These are phyloP conservation scores for Muscidifurax raptorellus DNA, from an alignment of 1,140 invertebrate species.

Conservation along the genomic window DNA sequence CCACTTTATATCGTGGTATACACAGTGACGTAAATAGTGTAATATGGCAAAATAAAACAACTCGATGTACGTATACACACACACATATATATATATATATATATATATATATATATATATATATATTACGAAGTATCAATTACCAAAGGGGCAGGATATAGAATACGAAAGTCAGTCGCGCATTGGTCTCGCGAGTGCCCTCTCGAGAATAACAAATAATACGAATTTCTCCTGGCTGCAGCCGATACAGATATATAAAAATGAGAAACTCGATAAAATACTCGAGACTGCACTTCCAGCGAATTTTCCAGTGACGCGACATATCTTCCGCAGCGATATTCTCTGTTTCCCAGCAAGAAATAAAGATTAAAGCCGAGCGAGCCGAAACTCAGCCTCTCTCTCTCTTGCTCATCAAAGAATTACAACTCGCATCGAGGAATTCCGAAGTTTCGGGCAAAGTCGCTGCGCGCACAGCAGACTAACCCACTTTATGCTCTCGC, in stretches of 20 bases:
- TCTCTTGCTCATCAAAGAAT: conserved; percentile 14
- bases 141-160: background rate
- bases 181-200: background rate
- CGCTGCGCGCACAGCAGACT: background rate
- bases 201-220: background rate
- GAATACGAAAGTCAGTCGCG: background rate
- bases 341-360: background rate
- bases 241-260: background rate
- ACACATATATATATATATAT: no score
- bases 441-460: conserved; percentile 19
- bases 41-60: no score
- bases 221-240: background rate
- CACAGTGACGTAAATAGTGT: no score
- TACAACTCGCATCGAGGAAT: conserved; percentile 23
- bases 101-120: no score
- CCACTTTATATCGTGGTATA: background rate
- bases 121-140: background rate
- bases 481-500: conserved; percentile 36
- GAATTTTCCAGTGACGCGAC: background rate
- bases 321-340: background rate
- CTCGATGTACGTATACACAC: no score
- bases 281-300: background rate
- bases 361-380: conserved; percentile 2
- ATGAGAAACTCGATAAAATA: background rate
- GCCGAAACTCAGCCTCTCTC: background rate